These are phyloP conservation scores for Orchesellides sinensis DNA, from an alignment of 2,888 invertebrate species.

Conservation along the genomic window DNA sequence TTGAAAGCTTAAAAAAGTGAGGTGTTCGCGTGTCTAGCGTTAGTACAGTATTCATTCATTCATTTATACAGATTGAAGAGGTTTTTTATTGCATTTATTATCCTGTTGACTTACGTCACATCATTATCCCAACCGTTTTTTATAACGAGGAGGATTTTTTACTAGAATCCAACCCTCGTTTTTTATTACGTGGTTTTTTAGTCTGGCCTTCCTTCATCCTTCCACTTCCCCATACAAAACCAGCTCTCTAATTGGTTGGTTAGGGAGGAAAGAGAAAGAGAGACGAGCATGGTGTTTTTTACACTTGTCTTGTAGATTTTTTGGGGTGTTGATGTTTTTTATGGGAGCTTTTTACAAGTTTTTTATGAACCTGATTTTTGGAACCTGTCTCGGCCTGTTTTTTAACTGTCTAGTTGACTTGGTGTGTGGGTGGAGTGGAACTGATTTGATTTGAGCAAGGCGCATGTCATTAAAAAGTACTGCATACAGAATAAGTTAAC, in stretches of 20 bases:
- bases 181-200: conserved; percentile 16
- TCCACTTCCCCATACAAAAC: no score
- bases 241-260: background rate
- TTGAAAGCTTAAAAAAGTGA: conserved; percentile 29
- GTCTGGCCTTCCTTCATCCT: background rate
- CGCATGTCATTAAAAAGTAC: no score
- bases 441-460: no score
- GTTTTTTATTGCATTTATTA: background rate
- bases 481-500: no score
- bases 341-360: conserved; percentile 18
- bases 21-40: conserved; percentile 29
- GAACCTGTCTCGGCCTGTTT: conserved; percentile 31
- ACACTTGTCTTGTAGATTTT: conserved; percentile 33
- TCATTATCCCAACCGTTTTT: conserved; percentile 1
- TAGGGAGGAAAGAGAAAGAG: background rate
- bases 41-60: background rate
- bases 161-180: conserved; percentile 5
- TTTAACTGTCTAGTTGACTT: no score
- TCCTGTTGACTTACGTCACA: background rate
- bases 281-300: conserved; percentile 21
- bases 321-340: conserved; percentile 1
- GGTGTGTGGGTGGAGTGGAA: no score
- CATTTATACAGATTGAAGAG: background rate
- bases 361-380: conserved; percentile 49
- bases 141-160: conserved; percentile 5